Conservation (phyloP, 2,888 invertebrate genomes). For the Aricia artaxerxes region DNA sequence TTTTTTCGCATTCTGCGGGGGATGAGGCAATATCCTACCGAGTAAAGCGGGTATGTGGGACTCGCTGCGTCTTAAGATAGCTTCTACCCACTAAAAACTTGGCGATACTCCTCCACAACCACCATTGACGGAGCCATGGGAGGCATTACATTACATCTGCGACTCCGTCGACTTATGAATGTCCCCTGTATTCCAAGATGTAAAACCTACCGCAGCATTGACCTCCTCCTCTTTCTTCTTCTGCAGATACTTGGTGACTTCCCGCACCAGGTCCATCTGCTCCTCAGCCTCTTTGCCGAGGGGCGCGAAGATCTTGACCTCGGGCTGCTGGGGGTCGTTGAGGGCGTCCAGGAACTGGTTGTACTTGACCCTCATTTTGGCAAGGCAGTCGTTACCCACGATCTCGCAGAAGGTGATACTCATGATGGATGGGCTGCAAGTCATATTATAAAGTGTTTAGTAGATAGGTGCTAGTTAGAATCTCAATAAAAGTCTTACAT, state of each 20-base stretch:
- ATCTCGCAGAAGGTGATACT: background rate
- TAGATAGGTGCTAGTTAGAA: background rate
- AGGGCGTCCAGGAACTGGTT: background rate
- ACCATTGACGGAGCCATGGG: too few relatives aligned
- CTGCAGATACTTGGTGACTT: conserved; percentile 15
- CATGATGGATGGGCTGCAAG: background rate
- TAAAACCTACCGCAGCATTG: background rate
- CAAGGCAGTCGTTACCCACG: background rate
- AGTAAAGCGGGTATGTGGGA: too few relatives aligned
- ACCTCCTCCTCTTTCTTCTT: conserved; percentile 10
- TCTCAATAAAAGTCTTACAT: too few relatives aligned
- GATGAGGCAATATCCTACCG: too few relatives aligned
- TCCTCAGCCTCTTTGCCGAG: background rate
- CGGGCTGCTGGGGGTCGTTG: background rate
- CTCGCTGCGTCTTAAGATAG: too few relatives aligned
- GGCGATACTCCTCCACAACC: too few relatives aligned
- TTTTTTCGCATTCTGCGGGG: too few relatives aligned
- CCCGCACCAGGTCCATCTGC: background rate
- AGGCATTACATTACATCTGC: too few relatives aligned
- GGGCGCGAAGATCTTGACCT: background rate
- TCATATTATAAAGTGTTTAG: background rate
- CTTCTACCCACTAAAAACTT: too few relatives aligned
- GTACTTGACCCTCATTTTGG: background rate
- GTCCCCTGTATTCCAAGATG: too few relatives aligned
- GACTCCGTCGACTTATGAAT: too few relatives aligned